Evolutionary conservation across 2,797 vertebrate species (phyloP).

Genomic region (Siniperca undulata): DNA sequence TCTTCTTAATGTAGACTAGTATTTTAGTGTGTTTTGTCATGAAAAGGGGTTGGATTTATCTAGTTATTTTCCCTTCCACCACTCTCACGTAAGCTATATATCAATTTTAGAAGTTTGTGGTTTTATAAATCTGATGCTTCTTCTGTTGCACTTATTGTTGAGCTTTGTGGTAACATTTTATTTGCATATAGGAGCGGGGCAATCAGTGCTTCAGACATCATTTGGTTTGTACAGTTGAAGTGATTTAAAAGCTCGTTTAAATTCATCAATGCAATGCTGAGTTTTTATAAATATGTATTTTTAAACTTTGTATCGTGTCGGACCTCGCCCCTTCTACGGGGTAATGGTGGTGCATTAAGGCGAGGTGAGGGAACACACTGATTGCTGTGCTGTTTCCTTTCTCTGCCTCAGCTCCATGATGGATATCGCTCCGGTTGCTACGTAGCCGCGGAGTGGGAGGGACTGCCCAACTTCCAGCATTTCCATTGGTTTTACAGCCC

Average conservation of each 20-base stretch:
- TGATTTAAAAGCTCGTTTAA: neutral
- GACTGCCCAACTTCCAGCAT: slow-evolving; percentile 86
- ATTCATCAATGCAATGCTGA: neutral
- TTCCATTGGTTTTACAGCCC: slow-evolving; percentile 93
- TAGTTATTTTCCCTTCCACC: neutral
- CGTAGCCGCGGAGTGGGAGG: slow-evolving; percentile 89
- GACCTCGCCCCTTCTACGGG: slow-evolving; percentile 56
- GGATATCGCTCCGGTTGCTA: slow-evolving; percentile 85
- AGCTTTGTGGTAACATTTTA: slow-evolving; percentile 31
- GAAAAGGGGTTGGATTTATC: neutral
- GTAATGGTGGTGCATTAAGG: slow-evolving; percentile 71
- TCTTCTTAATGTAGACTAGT: neutral
- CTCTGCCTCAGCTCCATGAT: slow-evolving; percentile 85
- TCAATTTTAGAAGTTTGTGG: neutral
- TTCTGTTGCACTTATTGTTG: neutral
- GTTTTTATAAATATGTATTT: slow-evolving; percentile 13
- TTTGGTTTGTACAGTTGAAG: neutral
- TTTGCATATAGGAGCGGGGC: neutral
- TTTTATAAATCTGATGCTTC: slow-evolving; percentile 8
- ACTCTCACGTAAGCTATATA: neutral
- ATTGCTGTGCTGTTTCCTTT: slow-evolving; percentile 79
- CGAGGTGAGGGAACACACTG: slow-evolving; percentile 74
- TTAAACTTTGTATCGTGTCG: slow-evolving; percentile 45
- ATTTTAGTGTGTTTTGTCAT: neutral
- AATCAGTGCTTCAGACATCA: neutral